Conservation (phyloP, 2,113 vertebrate genomes). For the Trematomus loennbergii region DNA sequence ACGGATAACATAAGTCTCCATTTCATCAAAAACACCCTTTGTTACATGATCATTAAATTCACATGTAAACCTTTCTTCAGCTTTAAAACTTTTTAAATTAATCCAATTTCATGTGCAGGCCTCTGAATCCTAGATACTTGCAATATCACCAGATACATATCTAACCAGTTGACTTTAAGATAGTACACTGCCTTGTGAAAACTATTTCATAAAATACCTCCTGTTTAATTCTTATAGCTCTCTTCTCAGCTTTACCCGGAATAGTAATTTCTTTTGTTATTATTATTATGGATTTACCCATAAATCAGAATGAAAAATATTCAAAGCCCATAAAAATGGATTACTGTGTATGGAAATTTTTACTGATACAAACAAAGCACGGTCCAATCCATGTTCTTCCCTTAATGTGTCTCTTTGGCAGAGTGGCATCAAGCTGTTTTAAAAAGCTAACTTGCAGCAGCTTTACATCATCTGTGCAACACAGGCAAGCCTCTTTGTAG, state of each 20-base stretch:
- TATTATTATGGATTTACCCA: conserved; percentile 25
- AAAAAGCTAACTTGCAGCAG: conserved; percentile 61
- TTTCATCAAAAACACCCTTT: conserved; percentile 2
- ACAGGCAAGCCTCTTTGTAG: conserved; percentile 24
- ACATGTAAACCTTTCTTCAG: not conserved
- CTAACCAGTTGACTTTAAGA: not conserved
- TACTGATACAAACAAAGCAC: not conserved
- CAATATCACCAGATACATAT: not conserved
- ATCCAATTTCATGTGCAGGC: not conserved
- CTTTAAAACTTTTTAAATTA: not conserved
- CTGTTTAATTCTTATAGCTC: conserved; percentile 13
- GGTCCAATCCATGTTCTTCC: not conserved
- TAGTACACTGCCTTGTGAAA: conserved; percentile 7
- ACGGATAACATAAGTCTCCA: not conserved
- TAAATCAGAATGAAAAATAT: conserved; percentile 23
- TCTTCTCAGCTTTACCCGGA: conserved; percentile 8
- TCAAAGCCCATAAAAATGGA: not conserved
- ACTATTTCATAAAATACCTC: conserved; percentile 6
- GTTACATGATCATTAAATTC: not conserved
- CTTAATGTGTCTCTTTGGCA: conserved; percentile 13
- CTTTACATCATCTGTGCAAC: conserved; percentile 74
- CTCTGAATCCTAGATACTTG: not conserved
- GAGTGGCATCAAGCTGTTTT: conserved; percentile 24
- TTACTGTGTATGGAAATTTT: not conserved
- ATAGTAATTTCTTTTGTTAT: conserved; percentile 1